phyloP scores from a whole-genome alignment of 2,797 vertebrate species.

The Hoplostethus atlanticus region DNA sequence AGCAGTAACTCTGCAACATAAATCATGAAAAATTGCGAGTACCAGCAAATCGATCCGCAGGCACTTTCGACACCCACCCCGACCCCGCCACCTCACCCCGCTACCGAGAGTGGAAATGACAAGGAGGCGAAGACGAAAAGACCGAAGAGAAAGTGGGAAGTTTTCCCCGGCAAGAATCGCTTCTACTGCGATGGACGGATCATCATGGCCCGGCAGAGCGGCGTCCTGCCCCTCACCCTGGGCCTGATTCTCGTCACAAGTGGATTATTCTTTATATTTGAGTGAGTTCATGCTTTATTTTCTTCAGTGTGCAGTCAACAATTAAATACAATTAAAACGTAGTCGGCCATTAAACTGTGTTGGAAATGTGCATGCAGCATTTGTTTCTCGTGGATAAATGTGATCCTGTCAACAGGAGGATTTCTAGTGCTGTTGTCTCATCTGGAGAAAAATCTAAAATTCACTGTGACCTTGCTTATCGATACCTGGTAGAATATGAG shows the following conservation, averaged over 20 bases:
- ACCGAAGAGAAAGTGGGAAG: conserved; percentile 90
- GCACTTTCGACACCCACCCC: conserved; percentile 69
- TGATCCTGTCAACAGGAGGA: no score
- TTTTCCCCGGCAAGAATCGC: conserved; percentile 94
- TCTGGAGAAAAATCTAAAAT: no score
- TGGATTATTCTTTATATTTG: conserved; percentile 93
- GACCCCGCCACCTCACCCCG: conserved; percentile 53
- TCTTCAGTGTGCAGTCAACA: not conserved
- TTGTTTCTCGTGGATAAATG: no score
- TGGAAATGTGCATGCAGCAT: no score
- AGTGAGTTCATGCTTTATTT: conserved; percentile 85
- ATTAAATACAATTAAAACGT: not conserved
- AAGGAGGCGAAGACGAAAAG: conserved; percentile 49
- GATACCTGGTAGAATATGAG: no score
- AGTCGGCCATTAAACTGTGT: no score
- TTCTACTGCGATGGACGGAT: conserved; percentile 94
- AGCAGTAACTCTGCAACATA: conserved; percentile 16
- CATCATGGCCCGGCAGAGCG: conserved; percentile 90
- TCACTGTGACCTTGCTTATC: no score
- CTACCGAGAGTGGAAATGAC: conserved; percentile 19
- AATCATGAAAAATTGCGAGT: conserved; percentile 92
- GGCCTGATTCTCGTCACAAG: conserved; percentile 92
- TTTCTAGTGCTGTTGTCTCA: no score
- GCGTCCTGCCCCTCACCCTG: conserved; percentile 92
- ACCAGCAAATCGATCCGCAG: conserved; percentile 91